Conservation (phyloP, 2,797 vertebrate genomes). For the Rachycentron canadum region DNA sequence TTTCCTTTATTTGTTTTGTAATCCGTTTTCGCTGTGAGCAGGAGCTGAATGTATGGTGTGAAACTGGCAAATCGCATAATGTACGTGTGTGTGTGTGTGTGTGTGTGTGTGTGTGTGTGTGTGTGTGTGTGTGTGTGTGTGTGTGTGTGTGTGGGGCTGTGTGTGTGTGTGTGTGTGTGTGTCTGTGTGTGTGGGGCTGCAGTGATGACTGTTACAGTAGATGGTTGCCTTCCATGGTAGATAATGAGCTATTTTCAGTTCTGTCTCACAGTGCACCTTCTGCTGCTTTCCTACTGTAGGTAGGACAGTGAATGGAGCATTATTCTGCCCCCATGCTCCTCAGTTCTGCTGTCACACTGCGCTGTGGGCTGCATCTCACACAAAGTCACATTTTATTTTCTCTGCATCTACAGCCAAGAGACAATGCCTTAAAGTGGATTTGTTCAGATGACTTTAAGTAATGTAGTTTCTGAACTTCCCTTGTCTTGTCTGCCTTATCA, state of each 20-base stretch:
- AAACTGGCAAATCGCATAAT: slow-evolving; percentile 62
- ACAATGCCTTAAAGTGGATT: slow-evolving; percentile 33
- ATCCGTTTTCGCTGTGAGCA: slow-evolving; percentile 61
- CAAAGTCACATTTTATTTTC: slow-evolving; percentile 53
- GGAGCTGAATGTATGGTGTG: slow-evolving; percentile 46
- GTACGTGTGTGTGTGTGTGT: slow-evolving; percentile 42
- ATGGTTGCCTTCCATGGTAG: slow-evolving; percentile 53
- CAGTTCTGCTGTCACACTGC: slow-evolving; percentile 42
- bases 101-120: slow-evolving; percentile 42
- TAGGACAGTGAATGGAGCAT: slow-evolving; percentile 45
- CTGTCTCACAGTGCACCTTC: slow-evolving; percentile 50
- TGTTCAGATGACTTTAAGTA: slow-evolving; percentile 60
- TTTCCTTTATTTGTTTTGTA: slow-evolving; percentile 82
- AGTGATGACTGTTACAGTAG: slow-evolving; percentile 61
- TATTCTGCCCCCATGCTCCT: slow-evolving; percentile 37
- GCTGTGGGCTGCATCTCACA: slow-evolving; percentile 17
- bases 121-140: slow-evolving; percentile 45
- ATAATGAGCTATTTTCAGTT: slow-evolving; percentile 78
- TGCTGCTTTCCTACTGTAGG: slow-evolving; percentile 45
- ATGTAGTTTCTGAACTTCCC: slow-evolving; percentile 39
- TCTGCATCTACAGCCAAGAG: slow-evolving; percentile 6
- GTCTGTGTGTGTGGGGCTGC: slow-evolving; percentile 40
- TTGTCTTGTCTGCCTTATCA: slow-evolving; percentile 28
- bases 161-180: slow-evolving; percentile 39
- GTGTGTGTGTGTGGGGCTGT: slow-evolving; percentile 39